Conservation (phyloP, 2,888 invertebrate genomes). For the Opisthograptis luteolata region DNA sequence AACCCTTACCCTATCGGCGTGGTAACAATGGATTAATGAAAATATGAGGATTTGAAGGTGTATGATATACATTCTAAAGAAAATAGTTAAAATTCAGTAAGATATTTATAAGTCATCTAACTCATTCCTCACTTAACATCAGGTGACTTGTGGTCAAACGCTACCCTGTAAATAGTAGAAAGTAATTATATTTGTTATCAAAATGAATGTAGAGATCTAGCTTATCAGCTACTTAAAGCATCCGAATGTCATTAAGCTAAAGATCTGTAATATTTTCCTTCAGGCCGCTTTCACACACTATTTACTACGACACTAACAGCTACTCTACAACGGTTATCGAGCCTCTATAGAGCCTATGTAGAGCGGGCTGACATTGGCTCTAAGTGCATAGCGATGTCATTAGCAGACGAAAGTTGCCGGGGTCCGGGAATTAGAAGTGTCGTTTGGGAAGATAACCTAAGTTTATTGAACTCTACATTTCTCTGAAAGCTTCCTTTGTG, state of each 20-base stretch:
- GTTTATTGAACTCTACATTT: conserved; percentile 1
- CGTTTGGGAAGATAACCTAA: neutral
- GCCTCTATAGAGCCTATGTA: conserved; percentile 8
- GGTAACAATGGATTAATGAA: conserved; percentile 3
- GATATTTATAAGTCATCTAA: too few species aligned
- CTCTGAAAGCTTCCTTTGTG: neutral
- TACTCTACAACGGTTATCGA: neutral
- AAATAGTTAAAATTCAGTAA: too few species aligned
- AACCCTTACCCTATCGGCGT: conserved; percentile 41
- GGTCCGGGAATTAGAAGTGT: neutral
- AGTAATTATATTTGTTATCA: too few species aligned
- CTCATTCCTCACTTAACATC: too few species aligned
- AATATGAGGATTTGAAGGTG: neutral
- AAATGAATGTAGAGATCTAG: too few species aligned
- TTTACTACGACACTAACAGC: neutral
- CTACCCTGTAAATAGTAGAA: too few species aligned
- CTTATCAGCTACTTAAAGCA: too few species aligned
- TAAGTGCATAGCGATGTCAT: conserved; percentile 72
- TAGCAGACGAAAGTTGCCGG: conserved; percentile 34
- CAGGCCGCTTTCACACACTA: neutral
- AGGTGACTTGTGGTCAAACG: too few species aligned
- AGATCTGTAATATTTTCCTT: too few species aligned
- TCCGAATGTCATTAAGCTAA: too few species aligned
- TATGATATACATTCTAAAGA: neutral
- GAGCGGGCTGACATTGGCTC: conserved; percentile 39